A percentile compares a stretch with the other conserved stretches of the same genome.
Conservation (phyloP, 2,888 invertebrate species). For the Pterostichus niger region DNA sequence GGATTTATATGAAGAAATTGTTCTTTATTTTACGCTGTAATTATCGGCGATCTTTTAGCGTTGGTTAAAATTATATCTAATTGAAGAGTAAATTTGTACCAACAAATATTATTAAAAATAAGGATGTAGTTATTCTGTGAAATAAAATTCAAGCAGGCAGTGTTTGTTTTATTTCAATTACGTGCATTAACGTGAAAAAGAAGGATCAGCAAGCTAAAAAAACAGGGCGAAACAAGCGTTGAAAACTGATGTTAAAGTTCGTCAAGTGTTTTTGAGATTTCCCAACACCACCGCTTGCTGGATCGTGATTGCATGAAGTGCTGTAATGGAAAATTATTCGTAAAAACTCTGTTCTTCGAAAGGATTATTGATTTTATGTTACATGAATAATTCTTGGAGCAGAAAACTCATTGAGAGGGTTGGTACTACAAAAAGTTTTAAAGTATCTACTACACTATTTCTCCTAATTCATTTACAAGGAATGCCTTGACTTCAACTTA, state of each 20-base stretch:
- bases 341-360: conserved; percentile 17
- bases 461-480: too few relatives aligned
- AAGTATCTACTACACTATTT: too few relatives aligned
- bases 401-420: too few relatives aligned
- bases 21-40: too few relatives aligned
- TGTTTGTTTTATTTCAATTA: conserved; percentile 56
- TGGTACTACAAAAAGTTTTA: too few relatives aligned
- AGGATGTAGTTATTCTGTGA: neutral
- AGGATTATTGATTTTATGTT: conserved; percentile 31
- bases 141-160: conserved; percentile 30
- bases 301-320: conserved; percentile 14
- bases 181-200: conserved; percentile 58
- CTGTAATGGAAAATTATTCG: conserved; percentile 28
- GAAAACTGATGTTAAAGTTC: conserved; percentile 40
- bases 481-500: too few relatives aligned
- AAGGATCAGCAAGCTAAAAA: conserved; percentile 48
- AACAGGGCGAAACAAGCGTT: conserved; percentile 20
- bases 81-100: too few relatives aligned
- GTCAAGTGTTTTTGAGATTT: conserved; percentile 38
- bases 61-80: too few relatives aligned
- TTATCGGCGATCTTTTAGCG: too few relatives aligned
- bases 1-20: too few relatives aligned
- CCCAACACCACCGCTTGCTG: conserved; percentile 13
- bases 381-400: conserved; percentile 22
- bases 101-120: too few relatives aligned